A percentile compares a stretch with the other conserved stretches of the same genome.
phyloP scores from a whole-genome alignment of 2,888 invertebrate species.

The Drosophila kuntzei region DNA sequence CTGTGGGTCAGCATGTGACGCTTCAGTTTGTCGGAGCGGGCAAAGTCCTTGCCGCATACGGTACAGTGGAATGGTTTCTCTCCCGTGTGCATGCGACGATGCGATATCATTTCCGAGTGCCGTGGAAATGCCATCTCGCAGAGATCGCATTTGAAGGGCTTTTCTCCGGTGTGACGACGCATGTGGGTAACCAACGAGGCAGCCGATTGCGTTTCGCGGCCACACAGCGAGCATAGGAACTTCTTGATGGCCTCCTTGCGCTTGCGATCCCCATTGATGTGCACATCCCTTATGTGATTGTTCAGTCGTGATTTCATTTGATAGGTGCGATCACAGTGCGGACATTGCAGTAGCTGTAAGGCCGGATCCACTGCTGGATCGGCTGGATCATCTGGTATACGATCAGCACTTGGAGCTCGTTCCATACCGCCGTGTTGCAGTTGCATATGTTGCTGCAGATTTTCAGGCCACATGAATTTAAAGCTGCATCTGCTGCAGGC shows the following conservation, averaged over 20 bases:
- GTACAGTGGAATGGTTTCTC: slow-evolving; percentile 88
- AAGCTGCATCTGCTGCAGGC: slow-evolving; percentile 80
- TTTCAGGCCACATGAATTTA: slow-evolving; percentile 84
- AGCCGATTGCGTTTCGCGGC: slow-evolving; percentile 87
- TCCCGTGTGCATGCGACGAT: slow-evolving; percentile 89
- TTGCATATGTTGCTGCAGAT: slow-evolving; percentile 76
- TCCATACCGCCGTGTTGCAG: slow-evolving; percentile 71
- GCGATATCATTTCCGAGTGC: slow-evolving; percentile 88
- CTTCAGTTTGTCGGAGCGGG: slow-evolving; percentile 84
- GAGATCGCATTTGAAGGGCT: slow-evolving; percentile 87
- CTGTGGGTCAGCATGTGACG: slow-evolving; percentile 87
- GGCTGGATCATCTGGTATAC: slow-evolving; percentile 1
- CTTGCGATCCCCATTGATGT: slow-evolving; percentile 70
- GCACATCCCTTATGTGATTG: slow-evolving; percentile 73
- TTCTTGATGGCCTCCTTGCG: slow-evolving; percentile 85
- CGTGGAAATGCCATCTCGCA: slow-evolving; percentile 86
- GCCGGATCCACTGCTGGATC: slow-evolving; percentile 18
- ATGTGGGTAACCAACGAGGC: slow-evolving; percentile 89
- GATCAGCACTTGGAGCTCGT: slow-evolving; percentile 5
- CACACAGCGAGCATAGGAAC: slow-evolving; percentile 88
- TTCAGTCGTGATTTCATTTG: slow-evolving; percentile 73
- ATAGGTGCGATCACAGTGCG: slow-evolving; percentile 87
- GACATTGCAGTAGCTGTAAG: slow-evolving; percentile 84
- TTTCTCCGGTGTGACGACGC: slow-evolving; percentile 88
- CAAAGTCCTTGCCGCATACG: slow-evolving; percentile 88